Evolutionary conservation across 2,888 invertebrate genomes (phyloP), one percentile per base, ranked within the genome.

Genomic region (Andrena dorsata): DNA sequence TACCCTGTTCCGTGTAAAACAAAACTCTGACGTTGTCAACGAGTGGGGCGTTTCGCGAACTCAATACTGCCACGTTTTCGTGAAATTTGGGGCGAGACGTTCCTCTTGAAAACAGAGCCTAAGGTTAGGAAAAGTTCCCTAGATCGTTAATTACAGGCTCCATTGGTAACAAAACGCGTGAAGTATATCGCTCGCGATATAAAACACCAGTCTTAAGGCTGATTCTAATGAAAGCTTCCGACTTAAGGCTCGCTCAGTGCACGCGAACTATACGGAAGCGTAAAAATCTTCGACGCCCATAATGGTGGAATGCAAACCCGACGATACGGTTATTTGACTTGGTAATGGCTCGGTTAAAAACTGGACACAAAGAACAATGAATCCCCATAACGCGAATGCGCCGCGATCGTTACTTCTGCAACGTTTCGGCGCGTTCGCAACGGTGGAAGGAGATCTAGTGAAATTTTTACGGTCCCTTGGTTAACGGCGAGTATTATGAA

Each of bases 1-100:
- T 26, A 20, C 6, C 2, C 41, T 13, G 60, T 70, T 70, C 30
- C 70, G 41, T 56, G 41, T 56, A 41, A 60, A 70, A 60, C 70
- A 16, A 28, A 28, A 41, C 60, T 28, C 20, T 2, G 28, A 10
- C 58, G 56, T 13, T 69, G 70, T 60, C 58, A 60, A 60, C 28
- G 20, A 60, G 60, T 13, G 10, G 70, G n/a, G 60, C 28, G 47
- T 20, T 7, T 6, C 28, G 28, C 69, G 13, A 41, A 26, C 32
- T 58, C 7, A 26, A 16, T 23, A 60, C 10, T 35, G 13, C 58
- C 7, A 26, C 41, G 26, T 41, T 41, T 41, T 10, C n/a, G 32
- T 20, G 6, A n/a, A 32, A 32, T 23, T 53, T 32, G 32, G 23
- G 23, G 10, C 30, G 23, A 30, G 23, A 13, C 35, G 32, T 20